Conservation (phyloP, 2,797 vertebrate species). For the Nothura maculosa region DNA sequence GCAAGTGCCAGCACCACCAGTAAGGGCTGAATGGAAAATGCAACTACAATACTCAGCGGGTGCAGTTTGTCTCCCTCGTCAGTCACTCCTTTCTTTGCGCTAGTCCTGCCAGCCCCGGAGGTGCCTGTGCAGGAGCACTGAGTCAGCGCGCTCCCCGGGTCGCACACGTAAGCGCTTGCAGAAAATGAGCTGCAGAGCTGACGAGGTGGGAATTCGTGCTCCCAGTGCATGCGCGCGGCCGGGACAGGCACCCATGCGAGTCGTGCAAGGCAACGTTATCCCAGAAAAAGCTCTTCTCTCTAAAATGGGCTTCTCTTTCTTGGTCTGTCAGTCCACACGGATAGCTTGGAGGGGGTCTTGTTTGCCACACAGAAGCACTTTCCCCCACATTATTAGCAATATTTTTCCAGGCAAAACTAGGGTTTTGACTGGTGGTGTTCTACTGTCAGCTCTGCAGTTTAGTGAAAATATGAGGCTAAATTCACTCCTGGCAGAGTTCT, state of each 20-base stretch:
- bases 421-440: background rate
- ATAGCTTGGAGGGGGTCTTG: background rate
- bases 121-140: background rate
- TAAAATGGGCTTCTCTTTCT: background rate
- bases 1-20: background rate
- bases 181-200: slow-evolving; percentile 24
- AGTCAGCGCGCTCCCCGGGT: background rate
- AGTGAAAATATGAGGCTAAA: background rate
- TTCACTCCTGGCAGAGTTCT: slow-evolving; percentile 13
- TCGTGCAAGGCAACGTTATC: background rate
- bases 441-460: background rate
- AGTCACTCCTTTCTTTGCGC: background rate
- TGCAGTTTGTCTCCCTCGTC: background rate
- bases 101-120: background rate
- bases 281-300: background rate
- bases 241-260: background rate
- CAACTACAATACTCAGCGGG: background rate
- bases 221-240: background rate
- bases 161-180: accelerated
- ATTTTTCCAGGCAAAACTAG: background rate
- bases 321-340: background rate
- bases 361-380: background rate
- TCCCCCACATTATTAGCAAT: background rate
- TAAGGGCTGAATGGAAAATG: background rate
- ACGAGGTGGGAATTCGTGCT: background rate